Evolutionary conservation across 2,113 vertebrate genomes (phyloP).

Genomic region (Plotosus lineatus): DNA sequence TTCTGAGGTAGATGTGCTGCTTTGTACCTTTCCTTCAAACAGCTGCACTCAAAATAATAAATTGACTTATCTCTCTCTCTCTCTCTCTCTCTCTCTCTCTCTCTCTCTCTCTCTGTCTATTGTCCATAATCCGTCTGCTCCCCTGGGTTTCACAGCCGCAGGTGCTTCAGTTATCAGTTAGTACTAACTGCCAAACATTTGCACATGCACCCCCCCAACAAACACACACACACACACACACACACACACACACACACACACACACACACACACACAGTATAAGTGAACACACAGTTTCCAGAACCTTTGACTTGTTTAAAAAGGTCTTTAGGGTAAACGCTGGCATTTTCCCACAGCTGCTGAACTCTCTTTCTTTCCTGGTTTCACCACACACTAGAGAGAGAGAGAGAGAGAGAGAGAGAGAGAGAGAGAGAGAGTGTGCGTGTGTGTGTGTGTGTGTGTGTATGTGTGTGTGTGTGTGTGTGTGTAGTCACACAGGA

Average conservation of each 20-base stretch:
- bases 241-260: conserved; percentile 18
- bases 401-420: no score
- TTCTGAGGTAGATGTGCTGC: conserved; percentile 10
- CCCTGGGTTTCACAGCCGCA: conserved; percentile 43
- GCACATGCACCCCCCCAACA: conserved; percentile 25
- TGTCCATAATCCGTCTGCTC: conserved; percentile 21
- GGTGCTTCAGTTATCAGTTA: conserved; percentile 50
- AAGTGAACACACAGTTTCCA: background rate
- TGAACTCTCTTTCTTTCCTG: conserved; percentile 20
- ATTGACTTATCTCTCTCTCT: conserved; percentile 1
- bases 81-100: background rate
- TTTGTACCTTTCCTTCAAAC: conserved; percentile 20
- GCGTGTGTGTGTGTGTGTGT: background rate
- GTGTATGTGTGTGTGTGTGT: conserved; percentile 1
- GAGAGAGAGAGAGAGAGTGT: no score
- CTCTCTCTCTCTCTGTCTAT: background rate
- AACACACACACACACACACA: conserved; percentile 10
- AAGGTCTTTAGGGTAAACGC: conserved; percentile 12
- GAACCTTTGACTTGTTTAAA: conserved; percentile 31
- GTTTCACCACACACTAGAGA: conserved; percentile 38
- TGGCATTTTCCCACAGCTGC: conserved; percentile 11
- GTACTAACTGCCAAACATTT: conserved; percentile 42
- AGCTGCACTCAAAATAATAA: conserved; percentile 37
- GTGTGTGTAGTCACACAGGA: conserved; percentile 35
- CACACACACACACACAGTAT: background rate